Evolutionary conservation across 2,113 vertebrate genomes (phyloP), one percentile per base, ranked within the genome.

Genomic region (Pelecanus crispus): DNA sequence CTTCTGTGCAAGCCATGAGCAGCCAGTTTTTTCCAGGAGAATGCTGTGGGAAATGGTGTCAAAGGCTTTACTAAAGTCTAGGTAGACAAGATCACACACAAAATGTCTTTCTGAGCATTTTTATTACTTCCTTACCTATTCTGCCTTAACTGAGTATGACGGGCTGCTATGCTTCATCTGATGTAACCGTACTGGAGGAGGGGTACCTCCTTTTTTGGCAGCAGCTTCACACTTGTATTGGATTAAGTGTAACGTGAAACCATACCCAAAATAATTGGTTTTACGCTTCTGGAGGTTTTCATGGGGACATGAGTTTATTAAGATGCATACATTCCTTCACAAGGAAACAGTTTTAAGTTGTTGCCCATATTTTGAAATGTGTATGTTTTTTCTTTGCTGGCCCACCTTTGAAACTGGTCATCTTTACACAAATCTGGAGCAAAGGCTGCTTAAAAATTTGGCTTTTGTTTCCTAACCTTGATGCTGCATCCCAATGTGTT

Each of bases 261-360:
- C 26, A 1, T 81, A 81, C 77, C 91, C 17, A 1, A 94, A 97
- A 93, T 97, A 97, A 98, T 95, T 97, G 92, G 96, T 83, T 98
- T 98, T 98, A 89, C 94, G 87, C 85, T 95, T 84, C 94, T 92
- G 58, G 13, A 73, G 45, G 70, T 92, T 97, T 97, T 97, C 79
- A 75, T 95, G 94, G 86, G 94, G 42, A 88, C 82, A 26, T 7
- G 52, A 67, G 92, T 73, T 96, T 96, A 61, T 93, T 94, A 94
- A 93, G 88, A 58, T 86, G 58, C 38, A 45, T 45, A 42, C 22
- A 5, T n/a, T 62, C 55, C 42, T 83, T 94, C 49, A 25, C 9
- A 49, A 85, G 92, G 58, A 55, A 62, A 28, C 40, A 16, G 62
- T 77, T 90, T 44, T 44, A 80, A 36, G 7, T 77, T 75, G 32